phyloP scores from a whole-genome alignment of 2,888 invertebrate species.

The Tetranychus piercei region DNA sequence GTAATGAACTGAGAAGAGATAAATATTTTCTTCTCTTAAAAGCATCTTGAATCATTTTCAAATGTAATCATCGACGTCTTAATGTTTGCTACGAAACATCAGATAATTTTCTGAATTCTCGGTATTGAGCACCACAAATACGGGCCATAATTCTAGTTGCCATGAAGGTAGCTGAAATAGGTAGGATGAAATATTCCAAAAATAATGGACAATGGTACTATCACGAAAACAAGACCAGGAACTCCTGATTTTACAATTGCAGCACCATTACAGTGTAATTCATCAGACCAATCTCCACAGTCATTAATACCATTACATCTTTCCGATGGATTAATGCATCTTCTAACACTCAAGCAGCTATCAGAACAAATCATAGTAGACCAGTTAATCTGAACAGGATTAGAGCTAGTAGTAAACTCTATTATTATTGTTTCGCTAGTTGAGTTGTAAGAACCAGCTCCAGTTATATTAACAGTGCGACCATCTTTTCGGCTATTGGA shows the following conservation, averaged over 20 bases:
- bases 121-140: slow-evolving; percentile 11
- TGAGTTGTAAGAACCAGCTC: background rate
- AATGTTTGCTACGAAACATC: slow-evolving; percentile 15
- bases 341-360: background rate
- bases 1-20: no score
- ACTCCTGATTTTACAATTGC: background rate
- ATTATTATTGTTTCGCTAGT: background rate
- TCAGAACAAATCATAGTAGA: background rate
- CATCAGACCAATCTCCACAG: slow-evolving; percentile 17
- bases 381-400: background rate
- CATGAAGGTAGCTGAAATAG: background rate
- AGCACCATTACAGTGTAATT: slow-evolving; percentile 12
- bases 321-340: background rate
- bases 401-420: background rate
- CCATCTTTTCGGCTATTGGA: background rate
- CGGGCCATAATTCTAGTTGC: slow-evolving; percentile 5
- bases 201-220: slow-evolving; percentile 5
- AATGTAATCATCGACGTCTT: background rate
- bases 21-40: background rate
- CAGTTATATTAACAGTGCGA: background rate
- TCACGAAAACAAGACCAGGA: slow-evolving; percentile 14
- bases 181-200: slow-evolving; percentile 10
- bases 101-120: slow-evolving; percentile 14
- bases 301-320: slow-evolving; percentile 12
- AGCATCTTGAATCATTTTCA: background rate